Percentiles rank a stretch among this genome's conserved stretches.
These are phyloP conservation scores for Cliona cf. orientalis DNA, from an alignment of 37 sponge, comb jelly and placozoan species.

Conservation along the genomic window DNA sequence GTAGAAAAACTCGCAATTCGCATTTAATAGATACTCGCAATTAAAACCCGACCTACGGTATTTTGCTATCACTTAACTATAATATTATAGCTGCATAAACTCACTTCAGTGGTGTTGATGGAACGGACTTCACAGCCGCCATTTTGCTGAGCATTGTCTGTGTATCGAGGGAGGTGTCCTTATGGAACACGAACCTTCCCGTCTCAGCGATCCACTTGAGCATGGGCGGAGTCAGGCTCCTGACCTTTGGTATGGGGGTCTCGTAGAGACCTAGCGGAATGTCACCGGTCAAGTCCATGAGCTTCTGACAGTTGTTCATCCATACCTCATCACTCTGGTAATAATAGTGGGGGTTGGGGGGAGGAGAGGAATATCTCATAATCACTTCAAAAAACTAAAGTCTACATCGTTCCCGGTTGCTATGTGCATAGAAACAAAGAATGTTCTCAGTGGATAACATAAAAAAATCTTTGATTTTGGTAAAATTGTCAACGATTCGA, in stretches of 20 bases:
- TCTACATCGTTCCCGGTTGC: too few species aligned
- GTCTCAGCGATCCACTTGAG: conserved; percentile 77
- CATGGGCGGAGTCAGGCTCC: conserved; percentile 82
- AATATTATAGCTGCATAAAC: neutral
- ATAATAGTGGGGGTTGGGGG: too few species aligned
- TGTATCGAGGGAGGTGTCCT: conserved; percentile 71
- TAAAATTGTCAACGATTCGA: too few species aligned
- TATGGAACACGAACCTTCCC: conserved; percentile 84
- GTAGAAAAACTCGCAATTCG: too few species aligned
- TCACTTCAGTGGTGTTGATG: conserved; percentile 70
- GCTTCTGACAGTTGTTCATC: conserved; percentile 74
- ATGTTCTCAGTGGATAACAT: too few species aligned
- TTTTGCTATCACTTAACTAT: too few species aligned
- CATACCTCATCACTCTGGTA: conserved; percentile 82
- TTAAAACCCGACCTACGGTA: too few species aligned
- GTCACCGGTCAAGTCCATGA: conserved; percentile 85
- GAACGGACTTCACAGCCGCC: conserved; percentile 58
- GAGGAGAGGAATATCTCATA: too few species aligned
- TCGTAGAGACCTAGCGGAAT: conserved; percentile 89
- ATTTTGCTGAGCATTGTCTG: conserved; percentile 60
- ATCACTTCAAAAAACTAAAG: too few species aligned
- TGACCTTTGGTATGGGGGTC: conserved; percentile 82
- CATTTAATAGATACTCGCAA: too few species aligned
- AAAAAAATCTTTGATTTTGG: too few species aligned
- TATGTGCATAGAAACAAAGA: too few species aligned